Evolutionary conservation across 2,888 invertebrate genomes (phyloP), one percentile per base, ranked within the genome.

Genomic region (Mechanitis messenoides): DNA sequence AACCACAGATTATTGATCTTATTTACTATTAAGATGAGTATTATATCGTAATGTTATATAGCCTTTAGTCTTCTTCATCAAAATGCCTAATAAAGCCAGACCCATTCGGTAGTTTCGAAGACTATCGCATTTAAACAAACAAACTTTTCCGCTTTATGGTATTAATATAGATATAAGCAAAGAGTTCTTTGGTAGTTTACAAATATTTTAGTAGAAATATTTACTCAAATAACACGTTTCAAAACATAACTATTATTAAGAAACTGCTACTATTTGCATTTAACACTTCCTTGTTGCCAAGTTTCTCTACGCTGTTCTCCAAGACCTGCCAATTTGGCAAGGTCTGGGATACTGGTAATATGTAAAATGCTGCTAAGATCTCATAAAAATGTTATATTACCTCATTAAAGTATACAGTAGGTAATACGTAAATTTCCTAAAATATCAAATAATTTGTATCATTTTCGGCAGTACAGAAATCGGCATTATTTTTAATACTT

Each of bases 321-420:
- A 50, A 50, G 50, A 31, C 50, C 50, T 50, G 50, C 50, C 50
- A 50, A 50, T 31, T 50, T 50, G 50, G 50, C 50, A 50, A 50
- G 50, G 28, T 50, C 31, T 31, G 31, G 20, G 50, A 50, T n/a
- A 50, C 50, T 50, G 6, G 4, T n/a, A 47, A 31, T 31, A 50
- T 31, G 31, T 9, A 50, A 28, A 31, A 50, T 6, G 31, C 50
- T 31, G 50, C n/a, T 50, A 50, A 50, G 9, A n/a, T 50, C n/a
- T 50, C 28, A 31, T 31, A 31, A 50, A 50, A 31, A 31, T 50
- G 7, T 1, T 50, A 31, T 31, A 11, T 31, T 50, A 9, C 50
- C 50, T 31, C 31, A 50, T 9, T 9, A 31, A 42, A 42, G 35
- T 35, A 35, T 35, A 47, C 45, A 45, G 45, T 45, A 20, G 28